These are phyloP conservation scores for Ectemnius cavifrons DNA, from an alignment of 2,888 invertebrate species.

Conservation along the genomic window DNA sequence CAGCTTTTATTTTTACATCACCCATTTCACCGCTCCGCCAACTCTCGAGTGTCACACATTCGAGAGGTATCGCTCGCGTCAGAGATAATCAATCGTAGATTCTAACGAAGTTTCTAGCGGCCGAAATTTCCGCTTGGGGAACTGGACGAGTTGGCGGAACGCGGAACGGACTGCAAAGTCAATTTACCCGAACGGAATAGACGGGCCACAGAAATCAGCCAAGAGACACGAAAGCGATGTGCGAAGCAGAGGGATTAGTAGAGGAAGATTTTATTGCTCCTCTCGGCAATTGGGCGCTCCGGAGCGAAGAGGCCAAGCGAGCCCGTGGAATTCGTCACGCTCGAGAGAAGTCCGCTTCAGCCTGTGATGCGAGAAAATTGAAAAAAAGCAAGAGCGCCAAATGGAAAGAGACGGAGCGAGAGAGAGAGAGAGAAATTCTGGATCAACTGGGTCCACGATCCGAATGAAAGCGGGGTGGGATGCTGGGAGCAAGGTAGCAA, in stretches of 20 bases:
- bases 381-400: too few relatives aligned
- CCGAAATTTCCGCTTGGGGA: not conserved
- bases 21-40: too few relatives aligned
- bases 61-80: not conserved
- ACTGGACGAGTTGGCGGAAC: not conserved
- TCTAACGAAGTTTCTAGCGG: not conserved
- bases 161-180: conserved; percentile 27
- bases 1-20: too few relatives aligned
- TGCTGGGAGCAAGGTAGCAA: conserved; percentile 25
- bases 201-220: conserved; percentile 28
- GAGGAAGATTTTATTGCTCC: conserved; percentile 41
- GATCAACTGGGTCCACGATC: not conserved
- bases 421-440: not conserved
- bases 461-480: not conserved
- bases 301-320: conserved; percentile 20
- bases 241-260: conserved; percentile 27
- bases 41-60: too few relatives aligned
- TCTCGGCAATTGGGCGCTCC: conserved; percentile 25
- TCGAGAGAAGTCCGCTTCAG: too few relatives aligned
- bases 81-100: not conserved
- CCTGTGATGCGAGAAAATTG: too few relatives aligned
- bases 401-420: too few relatives aligned
- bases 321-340: conserved; percentile 32
- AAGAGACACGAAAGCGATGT: conserved; percentile 5
- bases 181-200: conserved; percentile 41